phyloP scores from a whole-genome alignment of 2,888 invertebrate species.

The Halocaridina rubra region DNA sequence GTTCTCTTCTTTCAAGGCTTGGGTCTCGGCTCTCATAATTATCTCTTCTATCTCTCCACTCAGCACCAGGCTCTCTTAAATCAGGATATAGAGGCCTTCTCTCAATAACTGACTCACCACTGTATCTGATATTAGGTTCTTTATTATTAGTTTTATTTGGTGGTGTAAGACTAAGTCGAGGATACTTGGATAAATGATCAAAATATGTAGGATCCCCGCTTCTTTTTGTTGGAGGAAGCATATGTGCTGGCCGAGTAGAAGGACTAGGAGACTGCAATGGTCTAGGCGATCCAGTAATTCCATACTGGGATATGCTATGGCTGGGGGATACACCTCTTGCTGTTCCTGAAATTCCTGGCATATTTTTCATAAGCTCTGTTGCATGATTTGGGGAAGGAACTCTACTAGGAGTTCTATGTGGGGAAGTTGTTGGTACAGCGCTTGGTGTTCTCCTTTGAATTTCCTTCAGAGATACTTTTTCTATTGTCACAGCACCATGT shows the following conservation, averaged over 20 bases:
- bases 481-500: not conserved
- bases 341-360: slow-evolving; percentile 19
- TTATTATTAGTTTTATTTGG: not conserved
- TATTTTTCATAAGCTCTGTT: slow-evolving; percentile 19
- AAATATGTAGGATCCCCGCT: slow-evolving; percentile 34
- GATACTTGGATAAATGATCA: slow-evolving; percentile 17
- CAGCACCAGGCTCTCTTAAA: not conserved
- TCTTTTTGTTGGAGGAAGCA: slow-evolving; percentile 25
- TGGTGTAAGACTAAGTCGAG: slow-evolving; percentile 30
- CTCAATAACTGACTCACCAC: slow-evolving; percentile 2
- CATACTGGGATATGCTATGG: slow-evolving; percentile 22
- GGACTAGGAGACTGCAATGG: slow-evolving; percentile 7
- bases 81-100: slow-evolving; percentile 5
- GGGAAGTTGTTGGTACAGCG: slow-evolving; percentile 5
- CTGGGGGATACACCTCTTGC: slow-evolving; percentile 29
- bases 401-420: slow-evolving; percentile 17
- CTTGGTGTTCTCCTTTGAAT: slow-evolving; percentile 12
- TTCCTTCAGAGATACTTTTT: slow-evolving; percentile 15
- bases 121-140: slow-evolving; percentile 15
- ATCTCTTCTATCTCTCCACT: slow-evolving; percentile 31
- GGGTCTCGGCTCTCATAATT: not conserved
- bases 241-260: not conserved
- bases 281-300: slow-evolving; percentile 39
- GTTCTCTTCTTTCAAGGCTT: slow-evolving; percentile 16
- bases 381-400: not conserved